Evolutionary conservation across 2,113 vertebrate species (phyloP).

Genomic region (Cyprinus carpio): DNA sequence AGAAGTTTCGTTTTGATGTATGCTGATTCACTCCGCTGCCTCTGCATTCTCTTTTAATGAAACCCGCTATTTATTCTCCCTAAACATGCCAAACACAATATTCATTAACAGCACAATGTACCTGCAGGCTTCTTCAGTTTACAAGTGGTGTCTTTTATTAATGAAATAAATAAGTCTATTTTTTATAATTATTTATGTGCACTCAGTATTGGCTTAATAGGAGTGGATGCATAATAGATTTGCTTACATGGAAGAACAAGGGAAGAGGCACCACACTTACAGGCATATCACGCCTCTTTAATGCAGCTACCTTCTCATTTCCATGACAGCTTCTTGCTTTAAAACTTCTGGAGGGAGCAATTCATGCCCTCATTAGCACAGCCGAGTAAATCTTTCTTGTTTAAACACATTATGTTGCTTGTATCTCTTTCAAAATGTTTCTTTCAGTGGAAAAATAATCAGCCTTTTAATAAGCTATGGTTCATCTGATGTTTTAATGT

Average conservation of each 20-base stretch:
- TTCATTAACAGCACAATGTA: slow-evolving; percentile 43
- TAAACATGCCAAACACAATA: background rate
- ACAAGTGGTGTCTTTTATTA: slow-evolving; percentile 28
- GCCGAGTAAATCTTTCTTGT: slow-evolving; percentile 22
- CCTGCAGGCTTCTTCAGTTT: slow-evolving; percentile 38
- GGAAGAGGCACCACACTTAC: background rate
- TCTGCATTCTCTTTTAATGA: slow-evolving; percentile 42
- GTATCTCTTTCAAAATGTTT: background rate
- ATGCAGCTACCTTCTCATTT: slow-evolving; percentile 28
- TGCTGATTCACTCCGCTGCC: slow-evolving; percentile 42
- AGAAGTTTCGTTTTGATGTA: slow-evolving; percentile 47
- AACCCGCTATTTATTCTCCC: slow-evolving; percentile 40
- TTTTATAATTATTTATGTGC: slow-evolving; percentile 27
- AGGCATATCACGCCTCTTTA: background rate
- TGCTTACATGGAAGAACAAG: slow-evolving; percentile 15
- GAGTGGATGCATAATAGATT: slow-evolving; percentile 8
- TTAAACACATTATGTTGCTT: slow-evolving; percentile 13
- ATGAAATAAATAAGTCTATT: slow-evolving; percentile 20
- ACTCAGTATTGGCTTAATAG: slow-evolving; percentile 23
- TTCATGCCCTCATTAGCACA: slow-evolving; percentile 25
- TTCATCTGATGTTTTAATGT: slow-evolving; percentile 8
- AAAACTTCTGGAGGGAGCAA: slow-evolving; percentile 13
- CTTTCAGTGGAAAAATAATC: background rate
- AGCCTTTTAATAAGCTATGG: background rate
- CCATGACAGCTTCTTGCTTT: slow-evolving; percentile 26